Evolutionary conservation across 2,888 invertebrate genomes (phyloP), one percentile per base, ranked within the genome.

Genomic region (Tetragnatha montana): DNA sequence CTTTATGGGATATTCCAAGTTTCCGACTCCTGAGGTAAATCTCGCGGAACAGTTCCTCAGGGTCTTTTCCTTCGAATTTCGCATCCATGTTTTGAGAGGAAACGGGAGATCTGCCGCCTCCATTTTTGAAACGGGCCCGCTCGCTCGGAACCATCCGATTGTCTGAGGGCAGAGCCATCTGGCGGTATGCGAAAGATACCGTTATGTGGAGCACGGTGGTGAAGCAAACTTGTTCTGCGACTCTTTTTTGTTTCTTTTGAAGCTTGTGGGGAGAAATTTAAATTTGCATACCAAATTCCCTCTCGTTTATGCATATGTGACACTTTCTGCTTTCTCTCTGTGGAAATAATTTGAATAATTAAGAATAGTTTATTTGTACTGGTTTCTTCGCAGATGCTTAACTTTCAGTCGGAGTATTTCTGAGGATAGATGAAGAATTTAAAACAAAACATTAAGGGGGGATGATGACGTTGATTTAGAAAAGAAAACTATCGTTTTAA

Each of bases 41-140:
- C n/a, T 82, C 86, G n/a, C 22, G 76, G 50, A 89, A 89, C 50
- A 89, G 19, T 8, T 89, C 82, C 73, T 87, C 82, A 10, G 89
- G 89, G 8, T 86, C 69, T 47, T 89, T 86, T 12, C 89, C 89
- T n/a, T 74, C 74, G n/a, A 81, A 81, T 50, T 80, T 84, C 68
- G n/a, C 80, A 22, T 79, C 88, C 88, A 84, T 88, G 60, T 75
- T 74, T 71, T 21, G 47, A 17, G 8, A 69, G 12, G 60, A 49
- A 74, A 68, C 51, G 35, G n/a, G 47, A 17, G 10, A 47, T 19
- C 17, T 68, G 74, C 50, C 47, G 47, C 68, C 83, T 75, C 83
- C 83, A 83, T 83, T 83, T 88, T 88, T 80, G n/a, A 78, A 81
- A 51, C 47, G 68, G 60, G 76, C 82, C 47, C 69, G 21, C 73